phyloP scores from a whole-genome alignment of 2,888 invertebrate genomes.

The Laspeyria flexula region DNA sequence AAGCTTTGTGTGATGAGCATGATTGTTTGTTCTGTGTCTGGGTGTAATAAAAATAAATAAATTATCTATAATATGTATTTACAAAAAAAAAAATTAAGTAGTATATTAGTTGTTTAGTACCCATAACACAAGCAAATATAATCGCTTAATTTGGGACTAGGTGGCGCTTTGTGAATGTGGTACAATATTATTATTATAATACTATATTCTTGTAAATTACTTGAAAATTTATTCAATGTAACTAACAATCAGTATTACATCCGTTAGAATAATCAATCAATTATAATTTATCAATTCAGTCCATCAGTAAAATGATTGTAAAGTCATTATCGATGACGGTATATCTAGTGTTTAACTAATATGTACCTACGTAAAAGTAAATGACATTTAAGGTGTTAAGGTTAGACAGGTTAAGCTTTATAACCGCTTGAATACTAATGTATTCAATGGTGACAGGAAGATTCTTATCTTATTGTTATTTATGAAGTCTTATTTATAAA shows the following conservation, averaged over 20 bases:
- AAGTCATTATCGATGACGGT: constrained; percentile 32
- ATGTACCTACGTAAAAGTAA: constrained; percentile 24
- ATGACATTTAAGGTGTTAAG: constrained; percentile 11
- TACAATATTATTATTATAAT: too few relatives aligned
- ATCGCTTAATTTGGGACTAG: too few relatives aligned
- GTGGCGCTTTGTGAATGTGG: too few relatives aligned
- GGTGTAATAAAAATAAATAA: too few relatives aligned
- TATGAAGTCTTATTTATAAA: background rate
- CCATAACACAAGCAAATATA: too few relatives aligned
- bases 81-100: too few relatives aligned
- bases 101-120: too few relatives aligned
- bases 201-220: background rate
- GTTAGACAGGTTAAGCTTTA: constrained; percentile 1
- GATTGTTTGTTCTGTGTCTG: too few relatives aligned
- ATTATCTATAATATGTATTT: too few relatives aligned
- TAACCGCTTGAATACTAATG: background rate
- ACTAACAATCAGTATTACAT: constrained; percentile 11
- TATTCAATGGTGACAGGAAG: background rate
- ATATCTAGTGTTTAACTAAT: constrained; percentile 26
- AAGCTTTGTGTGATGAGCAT: too few relatives aligned
- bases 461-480: background rate
- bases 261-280: constrained; percentile 17
- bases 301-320: constrained; percentile 26
- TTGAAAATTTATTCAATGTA: constrained; percentile 12
- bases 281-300: constrained; percentile 36